Base-by-base conservation (phyloP, 2,113 vertebrate species). In the Oophaga pumilio region DNA sequence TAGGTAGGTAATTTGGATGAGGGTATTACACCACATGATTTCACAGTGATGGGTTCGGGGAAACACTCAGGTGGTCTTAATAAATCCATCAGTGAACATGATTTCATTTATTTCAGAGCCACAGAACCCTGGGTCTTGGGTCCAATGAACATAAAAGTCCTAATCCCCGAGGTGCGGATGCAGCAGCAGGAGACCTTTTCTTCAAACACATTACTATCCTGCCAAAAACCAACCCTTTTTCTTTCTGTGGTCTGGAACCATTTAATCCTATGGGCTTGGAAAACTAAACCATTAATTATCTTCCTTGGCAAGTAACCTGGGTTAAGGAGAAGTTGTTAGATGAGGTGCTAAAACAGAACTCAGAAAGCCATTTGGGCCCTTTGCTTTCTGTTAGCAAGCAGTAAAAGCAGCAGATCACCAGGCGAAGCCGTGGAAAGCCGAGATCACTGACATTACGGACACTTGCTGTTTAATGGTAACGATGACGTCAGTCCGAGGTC, bases 361-460 rank as follows among this genome's bases (percentile, higher is more conserved):
- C 13, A 74, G 57, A 33, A 43, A 82, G 4, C 14, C 59, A 43
- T 53, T 78, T 78, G 76, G 57, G 76, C 76, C 11, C 20, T 76
- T 78, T 56, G 76, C n/a, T 78, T 78, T 76, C n/a, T n/a, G 49
- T 76, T 76, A 76, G 49, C 53, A 52, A 50, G 74, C 74, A 52
- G 43, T 76, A 80, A 60, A 80, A 59, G 11, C 22, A 14, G 4
- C 14, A 57, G 50, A 79, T 26, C 26, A 28, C 33, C 24, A 28
- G 28, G 78, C 4, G 59, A 22, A 22, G 79, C 12, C 79, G 33
- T 60, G 28, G 28, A 81, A 52, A 53, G 71, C 14, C 15, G 71
- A 18, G 74, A 76, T 76, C 49, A 76, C 20, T 52, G 68, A 71
- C 68, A 71, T 33, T 17, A 33, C 53, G 49, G 43, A 76, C 74